These are phyloP conservation scores for Corythornis vintsioides DNA, from an alignment of 2,113 vertebrate species.

Conservation along the genomic window DNA sequence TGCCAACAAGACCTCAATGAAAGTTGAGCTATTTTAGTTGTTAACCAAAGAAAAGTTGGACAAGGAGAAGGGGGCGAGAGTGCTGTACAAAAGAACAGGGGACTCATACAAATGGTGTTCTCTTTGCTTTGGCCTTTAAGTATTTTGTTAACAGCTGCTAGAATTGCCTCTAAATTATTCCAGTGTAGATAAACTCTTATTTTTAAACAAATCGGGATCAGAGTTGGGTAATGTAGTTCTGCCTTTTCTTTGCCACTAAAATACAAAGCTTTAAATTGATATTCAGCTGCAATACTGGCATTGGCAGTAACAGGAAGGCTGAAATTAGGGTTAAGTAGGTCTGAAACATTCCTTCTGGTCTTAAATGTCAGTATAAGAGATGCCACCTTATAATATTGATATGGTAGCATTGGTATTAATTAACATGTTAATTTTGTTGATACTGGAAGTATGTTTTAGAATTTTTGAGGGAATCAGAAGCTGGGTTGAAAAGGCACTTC, in stretches of 20 bases:
- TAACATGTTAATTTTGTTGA: background rate
- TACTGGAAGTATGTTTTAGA: background rate
- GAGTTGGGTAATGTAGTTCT: background rate
- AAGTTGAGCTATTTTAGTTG: slow-evolving; percentile 45
- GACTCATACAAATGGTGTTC: background rate
- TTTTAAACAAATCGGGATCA: background rate
- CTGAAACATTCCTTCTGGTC: background rate
- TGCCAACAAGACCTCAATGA: slow-evolving; percentile 27
- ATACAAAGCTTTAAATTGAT: background rate
- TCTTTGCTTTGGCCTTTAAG: background rate
- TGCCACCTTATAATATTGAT: background rate
- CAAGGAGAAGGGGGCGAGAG: background rate
- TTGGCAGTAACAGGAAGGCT: background rate
- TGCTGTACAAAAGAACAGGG: background rate
- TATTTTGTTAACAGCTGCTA: background rate
- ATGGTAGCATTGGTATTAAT: background rate
- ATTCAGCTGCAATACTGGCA: background rate
- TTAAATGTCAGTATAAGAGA: background rate
- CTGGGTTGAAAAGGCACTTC: background rate
- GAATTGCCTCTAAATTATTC: slow-evolving; percentile 5
- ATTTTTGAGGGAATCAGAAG: background rate
- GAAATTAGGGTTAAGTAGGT: background rate
- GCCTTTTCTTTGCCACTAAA: background rate
- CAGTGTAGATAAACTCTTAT: background rate
- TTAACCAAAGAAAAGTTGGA: slow-evolving; percentile 30